These are phyloP conservation scores for Sylvia atricapilla DNA, from an alignment of 2,113 vertebrate species.

Conservation along the genomic window DNA sequence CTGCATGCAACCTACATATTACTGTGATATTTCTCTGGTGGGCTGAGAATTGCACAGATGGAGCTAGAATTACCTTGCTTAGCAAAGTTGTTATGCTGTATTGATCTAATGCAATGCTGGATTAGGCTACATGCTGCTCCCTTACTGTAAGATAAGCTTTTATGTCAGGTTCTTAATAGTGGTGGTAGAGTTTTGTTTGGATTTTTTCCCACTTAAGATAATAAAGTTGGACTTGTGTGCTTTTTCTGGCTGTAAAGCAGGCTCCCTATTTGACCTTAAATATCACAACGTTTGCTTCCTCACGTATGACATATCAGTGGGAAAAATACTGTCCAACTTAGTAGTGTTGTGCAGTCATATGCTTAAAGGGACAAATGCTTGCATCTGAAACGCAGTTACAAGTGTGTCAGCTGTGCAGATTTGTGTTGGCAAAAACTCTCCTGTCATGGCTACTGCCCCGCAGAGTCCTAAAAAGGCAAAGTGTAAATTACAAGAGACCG, in stretches of 20 bases:
- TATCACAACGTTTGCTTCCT: background rate
- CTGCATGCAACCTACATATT: background rate
- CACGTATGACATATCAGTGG: background rate
- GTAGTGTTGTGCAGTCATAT: background rate
- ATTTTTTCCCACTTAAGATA: background rate
- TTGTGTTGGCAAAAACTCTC: background rate
- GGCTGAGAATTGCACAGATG: background rate
- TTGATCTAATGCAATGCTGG: background rate
- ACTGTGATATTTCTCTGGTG: background rate
- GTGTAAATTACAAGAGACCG: background rate
- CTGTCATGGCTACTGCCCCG: background rate
- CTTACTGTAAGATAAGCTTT: background rate
- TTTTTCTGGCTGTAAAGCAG: background rate
- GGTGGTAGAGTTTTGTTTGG: background rate
- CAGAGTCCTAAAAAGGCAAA: background rate
- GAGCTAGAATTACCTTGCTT: conserved; percentile 1
- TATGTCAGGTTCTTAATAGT: background rate
- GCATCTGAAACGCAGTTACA: background rate
- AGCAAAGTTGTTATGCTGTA: background rate
- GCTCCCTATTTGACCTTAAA: background rate
- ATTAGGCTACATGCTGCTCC: background rate
- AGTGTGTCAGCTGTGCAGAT: background rate
- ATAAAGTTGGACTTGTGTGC: background rate
- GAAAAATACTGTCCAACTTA: background rate
- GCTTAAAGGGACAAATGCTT: background rate